These are phyloP conservation scores for Gonatopus flavifemur DNA, from an alignment of 1,140 invertebrate genomes.

Conservation along the genomic window DNA sequence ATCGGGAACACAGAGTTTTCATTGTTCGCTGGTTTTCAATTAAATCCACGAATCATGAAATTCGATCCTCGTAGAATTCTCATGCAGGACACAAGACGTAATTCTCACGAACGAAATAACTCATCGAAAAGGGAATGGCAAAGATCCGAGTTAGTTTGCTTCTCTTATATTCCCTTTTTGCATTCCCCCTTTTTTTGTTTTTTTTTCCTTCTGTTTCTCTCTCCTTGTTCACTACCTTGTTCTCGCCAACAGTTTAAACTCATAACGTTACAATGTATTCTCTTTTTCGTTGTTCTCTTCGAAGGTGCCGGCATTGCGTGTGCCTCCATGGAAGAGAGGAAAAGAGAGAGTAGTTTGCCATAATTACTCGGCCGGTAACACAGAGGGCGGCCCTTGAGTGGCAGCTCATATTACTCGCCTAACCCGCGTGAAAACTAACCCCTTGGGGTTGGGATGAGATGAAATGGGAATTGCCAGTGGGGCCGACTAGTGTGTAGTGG, in stretches of 20 bases:
- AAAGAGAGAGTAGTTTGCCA: no score
- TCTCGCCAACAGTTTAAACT: constrained; percentile 37
- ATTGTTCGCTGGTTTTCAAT: no score
- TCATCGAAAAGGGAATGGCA: background rate
- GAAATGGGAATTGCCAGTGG: constrained; percentile 32
- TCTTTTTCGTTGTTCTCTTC: constrained; percentile 20
- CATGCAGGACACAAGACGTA: no score
- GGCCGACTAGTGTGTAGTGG: background rate
- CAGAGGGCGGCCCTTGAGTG: constrained; percentile 51
- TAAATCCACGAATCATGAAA: no score
- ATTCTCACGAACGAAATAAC: no score
- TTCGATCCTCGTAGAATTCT: no score
- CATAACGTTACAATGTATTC: constrained; percentile 38
- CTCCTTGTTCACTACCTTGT: constrained; percentile 11
- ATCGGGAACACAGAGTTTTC: no score
- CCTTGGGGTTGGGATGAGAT: constrained; percentile 39
- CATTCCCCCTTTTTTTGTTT: background rate
- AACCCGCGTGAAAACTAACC: constrained; percentile 53
- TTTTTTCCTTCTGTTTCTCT: background rate
- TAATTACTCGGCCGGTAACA: constrained; percentile 54
- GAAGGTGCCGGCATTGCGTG: constrained; percentile 12
- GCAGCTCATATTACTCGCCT: constrained; percentile 55
- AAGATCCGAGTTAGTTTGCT: background rate
- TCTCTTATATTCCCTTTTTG: background rate
- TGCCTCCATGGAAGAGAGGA: constrained; percentile 19